Conservation (phyloP, 2,888 invertebrate genomes). For the Caenorhabditis japonica region DNA sequence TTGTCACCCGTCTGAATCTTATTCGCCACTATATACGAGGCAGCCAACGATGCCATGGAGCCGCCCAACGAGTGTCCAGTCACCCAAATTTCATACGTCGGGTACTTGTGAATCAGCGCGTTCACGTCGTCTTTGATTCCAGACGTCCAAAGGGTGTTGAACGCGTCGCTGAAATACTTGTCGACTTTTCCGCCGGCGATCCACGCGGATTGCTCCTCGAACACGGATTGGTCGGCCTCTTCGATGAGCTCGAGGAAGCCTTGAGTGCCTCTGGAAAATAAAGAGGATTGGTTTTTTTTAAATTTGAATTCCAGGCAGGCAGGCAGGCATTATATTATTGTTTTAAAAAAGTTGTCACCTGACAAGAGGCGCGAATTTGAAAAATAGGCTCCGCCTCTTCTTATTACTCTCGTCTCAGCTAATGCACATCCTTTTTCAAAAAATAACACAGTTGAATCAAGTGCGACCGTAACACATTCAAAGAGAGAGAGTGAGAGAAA, state of each 20-base stretch:
- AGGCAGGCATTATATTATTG: too few relatives aligned
- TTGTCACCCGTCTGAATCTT: slow-evolving; percentile 25
- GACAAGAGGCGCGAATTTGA: too few relatives aligned
- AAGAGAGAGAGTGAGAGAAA: too few relatives aligned
- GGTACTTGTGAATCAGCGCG: slow-evolving; percentile 56
- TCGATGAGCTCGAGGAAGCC: slow-evolving; percentile 62
- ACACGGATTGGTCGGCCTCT: slow-evolving; percentile 62
- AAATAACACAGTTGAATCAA: too few relatives aligned
- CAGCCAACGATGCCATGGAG: slow-evolving; percentile 66
- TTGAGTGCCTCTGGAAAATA: slow-evolving; percentile 65
- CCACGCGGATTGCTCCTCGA: slow-evolving; percentile 49
- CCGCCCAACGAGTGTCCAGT: slow-evolving; percentile 69
- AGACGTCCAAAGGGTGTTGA: slow-evolving; percentile 63
- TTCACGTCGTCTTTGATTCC: slow-evolving; percentile 67
- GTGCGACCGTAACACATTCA: too few relatives aligned
- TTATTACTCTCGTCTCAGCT: too few relatives aligned
- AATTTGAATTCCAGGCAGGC: too few relatives aligned
- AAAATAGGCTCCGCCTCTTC: too few relatives aligned
- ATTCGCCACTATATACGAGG: slow-evolving; percentile 54
- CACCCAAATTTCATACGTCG: slow-evolving; percentile 66
- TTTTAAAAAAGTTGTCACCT: too few relatives aligned
- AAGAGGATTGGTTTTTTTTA: too few relatives aligned
- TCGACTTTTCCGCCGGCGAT: slow-evolving; percentile 65
- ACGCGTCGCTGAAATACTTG: slow-evolving; percentile 71
- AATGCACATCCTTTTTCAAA: too few relatives aligned